Evolutionary conservation across 2,888 invertebrate genomes (phyloP).

Genomic region (Limnephilus rhombicus): DNA sequence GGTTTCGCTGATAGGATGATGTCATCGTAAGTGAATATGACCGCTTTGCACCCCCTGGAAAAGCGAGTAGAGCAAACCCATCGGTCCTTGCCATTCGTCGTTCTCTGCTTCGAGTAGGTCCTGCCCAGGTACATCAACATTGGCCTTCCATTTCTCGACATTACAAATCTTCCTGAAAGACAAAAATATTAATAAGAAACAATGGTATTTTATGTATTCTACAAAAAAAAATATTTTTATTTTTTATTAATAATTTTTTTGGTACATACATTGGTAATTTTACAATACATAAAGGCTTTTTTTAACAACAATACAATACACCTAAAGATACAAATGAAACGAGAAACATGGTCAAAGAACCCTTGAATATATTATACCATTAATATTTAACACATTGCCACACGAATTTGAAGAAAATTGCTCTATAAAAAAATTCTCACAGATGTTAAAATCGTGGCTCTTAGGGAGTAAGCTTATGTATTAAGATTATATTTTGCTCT

Average conservation of each 20-base stretch:
- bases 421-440: no score
- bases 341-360: background rate
- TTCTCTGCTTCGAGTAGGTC: background rate
- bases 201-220: background rate
- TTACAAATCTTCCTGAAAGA: background rate
- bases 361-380: no score
- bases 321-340: background rate
- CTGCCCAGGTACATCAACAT: background rate
- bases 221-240: no score
- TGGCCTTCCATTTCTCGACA: background rate
- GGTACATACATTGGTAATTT: no score
- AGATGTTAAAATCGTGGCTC: no score
- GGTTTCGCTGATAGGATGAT: background rate
- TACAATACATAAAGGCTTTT: no score
- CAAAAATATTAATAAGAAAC: background rate
- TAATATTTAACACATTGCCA: no score
- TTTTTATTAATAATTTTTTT: no score
- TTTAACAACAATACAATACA: no score
- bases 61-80: constrained; percentile 7
- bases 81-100: background rate
- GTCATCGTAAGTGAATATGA: background rate
- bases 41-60: background rate
- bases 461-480: no score
- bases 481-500: no score
- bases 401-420: no score